Percentiles rank a stretch among this genome's conserved stretches.
These are phyloP conservation scores for Ceyx margarethae DNA, from an alignment of 2,113 vertebrate genomes.

Conservation along the genomic window DNA sequence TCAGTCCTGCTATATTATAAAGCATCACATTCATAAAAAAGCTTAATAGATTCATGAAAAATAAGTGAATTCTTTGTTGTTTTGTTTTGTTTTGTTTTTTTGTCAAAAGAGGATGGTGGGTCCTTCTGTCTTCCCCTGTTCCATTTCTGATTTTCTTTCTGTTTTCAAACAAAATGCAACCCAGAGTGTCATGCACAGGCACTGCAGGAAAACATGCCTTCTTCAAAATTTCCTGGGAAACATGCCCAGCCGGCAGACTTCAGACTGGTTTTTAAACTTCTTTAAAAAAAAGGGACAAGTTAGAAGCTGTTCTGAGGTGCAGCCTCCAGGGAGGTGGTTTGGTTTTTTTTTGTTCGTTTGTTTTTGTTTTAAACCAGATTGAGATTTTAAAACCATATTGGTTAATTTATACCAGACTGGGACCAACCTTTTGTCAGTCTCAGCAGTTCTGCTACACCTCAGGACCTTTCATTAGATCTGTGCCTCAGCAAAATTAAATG, in stretches of 20 bases:
- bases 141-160: neutral
- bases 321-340: neutral
- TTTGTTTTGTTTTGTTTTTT: neutral
- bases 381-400: neutral
- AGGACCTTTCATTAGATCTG: conserved; percentile 48
- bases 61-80: too few relatives aligned
- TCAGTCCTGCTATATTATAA: neutral
- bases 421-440: conserved; percentile 7
- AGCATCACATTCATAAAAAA: neutral
- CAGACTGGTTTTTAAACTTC: neutral
- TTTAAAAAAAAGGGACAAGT: neutral
- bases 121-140: neutral
- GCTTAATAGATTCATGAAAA: neutral
- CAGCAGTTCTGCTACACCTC: conserved; percentile 44
- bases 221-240: neutral
- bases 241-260: accelerated
- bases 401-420: conserved; percentile 3
- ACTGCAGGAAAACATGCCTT: accelerated
- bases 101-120: neutral
- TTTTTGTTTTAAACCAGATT: neutral
- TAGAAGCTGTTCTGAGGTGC: neutral
- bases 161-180: neutral
- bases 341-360: too few relatives aligned
- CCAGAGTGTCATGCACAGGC: accelerated
- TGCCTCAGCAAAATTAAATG: conserved; percentile 57